phyloP scores from a whole-genome alignment of 2,888 invertebrate species.

The Phyto melanocephala region DNA sequence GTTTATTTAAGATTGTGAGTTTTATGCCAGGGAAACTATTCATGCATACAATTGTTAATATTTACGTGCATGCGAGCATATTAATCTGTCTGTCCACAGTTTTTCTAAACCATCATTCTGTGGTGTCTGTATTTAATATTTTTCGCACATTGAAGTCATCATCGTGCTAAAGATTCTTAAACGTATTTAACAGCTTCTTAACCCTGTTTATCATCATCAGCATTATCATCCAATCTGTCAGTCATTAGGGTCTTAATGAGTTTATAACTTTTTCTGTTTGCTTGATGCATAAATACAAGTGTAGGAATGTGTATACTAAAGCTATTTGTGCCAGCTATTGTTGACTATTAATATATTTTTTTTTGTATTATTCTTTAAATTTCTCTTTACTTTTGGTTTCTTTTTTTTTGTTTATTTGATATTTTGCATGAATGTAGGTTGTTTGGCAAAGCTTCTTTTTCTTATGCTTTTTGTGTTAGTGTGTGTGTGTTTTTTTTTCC shows the following conservation, averaged over 20 bases:
- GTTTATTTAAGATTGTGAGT: slow-evolving; percentile 5
- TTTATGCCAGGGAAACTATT: slow-evolving; percentile 36
- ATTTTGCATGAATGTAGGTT: slow-evolving; percentile 3
- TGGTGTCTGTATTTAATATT: neutral
- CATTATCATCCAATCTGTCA: neutral
- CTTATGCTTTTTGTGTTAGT: neutral
- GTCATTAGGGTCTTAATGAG: slow-evolving; percentile 2
- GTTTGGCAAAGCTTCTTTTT: slow-evolving; percentile 24
- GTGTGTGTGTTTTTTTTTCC: slow-evolving; percentile 7
- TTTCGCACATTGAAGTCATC: neutral
- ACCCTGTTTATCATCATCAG: neutral
- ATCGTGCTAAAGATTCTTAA: neutral
- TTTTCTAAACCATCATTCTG: neutral
- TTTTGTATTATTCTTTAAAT: slow-evolving; percentile 7
- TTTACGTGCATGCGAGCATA: neutral
- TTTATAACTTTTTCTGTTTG: neutral
- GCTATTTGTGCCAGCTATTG: too few species aligned
- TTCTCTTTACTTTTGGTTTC: slow-evolving; percentile 1
- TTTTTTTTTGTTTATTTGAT: neutral
- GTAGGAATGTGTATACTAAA: neutral
- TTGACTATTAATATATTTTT: too few species aligned
- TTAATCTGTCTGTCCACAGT: neutral
- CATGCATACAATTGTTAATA: slow-evolving; percentile 41
- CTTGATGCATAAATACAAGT: neutral
- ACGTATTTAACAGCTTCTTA: neutral